Conservation (phyloP, 2,888 invertebrate genomes). For the Protodeltote pygarga region DNA sequence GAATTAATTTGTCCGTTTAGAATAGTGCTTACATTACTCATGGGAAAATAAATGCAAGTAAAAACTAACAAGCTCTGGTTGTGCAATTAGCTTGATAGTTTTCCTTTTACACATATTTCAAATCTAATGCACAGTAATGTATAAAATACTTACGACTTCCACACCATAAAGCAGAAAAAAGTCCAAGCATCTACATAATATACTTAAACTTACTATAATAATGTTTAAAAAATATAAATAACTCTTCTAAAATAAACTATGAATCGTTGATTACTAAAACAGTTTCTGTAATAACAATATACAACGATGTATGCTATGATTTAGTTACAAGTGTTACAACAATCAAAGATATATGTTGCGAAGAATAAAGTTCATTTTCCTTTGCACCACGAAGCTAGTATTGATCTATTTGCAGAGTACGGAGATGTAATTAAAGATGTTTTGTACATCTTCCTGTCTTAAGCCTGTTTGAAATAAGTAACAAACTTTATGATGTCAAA, state of each 20-base stretch:
- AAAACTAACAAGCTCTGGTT: too few species aligned
- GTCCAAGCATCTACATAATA: too few species aligned
- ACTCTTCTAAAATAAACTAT: slow-evolving; percentile 50
- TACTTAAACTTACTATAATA: too few species aligned
- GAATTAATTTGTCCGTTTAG: too few species aligned
- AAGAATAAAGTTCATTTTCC: slow-evolving; percentile 8
- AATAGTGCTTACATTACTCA: too few species aligned
- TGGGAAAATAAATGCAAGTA: too few species aligned
- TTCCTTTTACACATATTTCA: too few species aligned
- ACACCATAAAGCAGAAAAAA: too few species aligned
- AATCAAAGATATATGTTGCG: slow-evolving; percentile 5
- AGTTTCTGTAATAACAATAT: slow-evolving; percentile 41
- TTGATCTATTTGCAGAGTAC: slow-evolving; percentile 65
- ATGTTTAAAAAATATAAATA: too few species aligned
- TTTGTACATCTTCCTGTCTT: slow-evolving; percentile 42
- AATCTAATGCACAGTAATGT: too few species aligned
- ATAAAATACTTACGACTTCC: too few species aligned
- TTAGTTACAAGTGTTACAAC: not conserved
- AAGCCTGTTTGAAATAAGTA: slow-evolving; percentile 20
- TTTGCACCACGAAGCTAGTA: slow-evolving; percentile 43
- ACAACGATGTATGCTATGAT: slow-evolving; percentile 4
- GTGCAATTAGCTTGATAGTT: too few species aligned
- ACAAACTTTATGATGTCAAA: slow-evolving; percentile 8
- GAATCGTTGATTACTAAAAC: slow-evolving; percentile 58
- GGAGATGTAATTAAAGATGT: slow-evolving; percentile 58